Conservation (phyloP, 2,888 invertebrate genomes). For the Neoitamus cyanurus region DNA sequence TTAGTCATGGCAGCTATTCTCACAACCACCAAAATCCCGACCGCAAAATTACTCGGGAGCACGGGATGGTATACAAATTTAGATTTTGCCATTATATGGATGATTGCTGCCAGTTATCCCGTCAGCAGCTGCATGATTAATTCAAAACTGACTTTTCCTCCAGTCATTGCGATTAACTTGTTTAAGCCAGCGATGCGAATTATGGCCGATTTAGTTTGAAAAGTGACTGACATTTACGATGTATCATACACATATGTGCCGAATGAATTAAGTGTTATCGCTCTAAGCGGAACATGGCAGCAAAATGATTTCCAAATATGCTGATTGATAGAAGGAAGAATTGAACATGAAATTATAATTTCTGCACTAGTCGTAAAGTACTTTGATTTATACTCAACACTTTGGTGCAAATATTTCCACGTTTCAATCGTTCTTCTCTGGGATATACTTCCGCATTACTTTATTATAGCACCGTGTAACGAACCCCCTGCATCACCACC, state of each 20-base stretch:
- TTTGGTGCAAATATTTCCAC: too few relatives aligned
- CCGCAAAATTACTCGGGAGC: background rate
- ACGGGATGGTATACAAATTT: constrained; percentile 29
- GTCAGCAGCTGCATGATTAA: constrained; percentile 36
- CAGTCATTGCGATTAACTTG: constrained; percentile 31
- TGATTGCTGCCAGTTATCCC: constrained; percentile 41
- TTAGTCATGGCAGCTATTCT: background rate
- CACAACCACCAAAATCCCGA: background rate
- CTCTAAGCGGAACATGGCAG: background rate
- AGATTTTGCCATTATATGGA: constrained; percentile 37
- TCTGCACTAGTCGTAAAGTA: background rate
- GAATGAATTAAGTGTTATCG: background rate
- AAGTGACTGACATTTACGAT: background rate
- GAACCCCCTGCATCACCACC: too few relatives aligned
- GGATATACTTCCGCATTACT: too few relatives aligned
- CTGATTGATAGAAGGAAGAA: background rate
- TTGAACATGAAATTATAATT: background rate
- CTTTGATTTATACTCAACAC: too few relatives aligned
- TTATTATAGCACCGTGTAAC: too few relatives aligned
- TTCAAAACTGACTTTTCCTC: constrained; percentile 19
- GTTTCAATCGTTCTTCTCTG: too few relatives aligned
- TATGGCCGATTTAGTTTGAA: constrained; percentile 3
- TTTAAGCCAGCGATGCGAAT: constrained; percentile 3
- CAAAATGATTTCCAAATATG: background rate
- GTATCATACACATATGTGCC: background rate